A percentile compares a stretch with the other conserved stretches of the same genome.
Conservation (phyloP, 2,888 invertebrate genomes). For the Acanthoscelides obtectus region DNA sequence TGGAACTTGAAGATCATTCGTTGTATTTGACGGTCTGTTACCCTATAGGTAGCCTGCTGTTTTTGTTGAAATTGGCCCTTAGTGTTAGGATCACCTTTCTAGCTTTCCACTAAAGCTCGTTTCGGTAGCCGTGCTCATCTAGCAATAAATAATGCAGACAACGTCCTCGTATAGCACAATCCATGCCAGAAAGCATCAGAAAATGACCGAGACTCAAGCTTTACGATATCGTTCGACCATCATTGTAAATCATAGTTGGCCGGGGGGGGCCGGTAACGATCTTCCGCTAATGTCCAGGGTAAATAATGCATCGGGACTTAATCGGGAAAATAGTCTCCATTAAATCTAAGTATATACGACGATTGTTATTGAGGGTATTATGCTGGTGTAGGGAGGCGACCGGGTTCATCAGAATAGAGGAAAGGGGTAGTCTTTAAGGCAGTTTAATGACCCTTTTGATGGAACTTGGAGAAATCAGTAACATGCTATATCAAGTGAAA, state of each 20-base stretch:
- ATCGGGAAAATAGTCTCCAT: constrained; percentile 32
- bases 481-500: no score
- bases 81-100: no score
- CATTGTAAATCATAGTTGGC: not conserved
- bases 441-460: not conserved
- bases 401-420: not conserved
- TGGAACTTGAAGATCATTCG: no score
- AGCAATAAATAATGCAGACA: not conserved
- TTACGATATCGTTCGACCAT: not conserved
- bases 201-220: not conserved
- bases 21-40: no score
- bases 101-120: no score
- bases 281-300: constrained; percentile 28
- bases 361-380: not conserved
- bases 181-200: not conserved
- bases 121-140: not conserved
- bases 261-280: constrained; percentile 6
- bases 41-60: no score
- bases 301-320: constrained; percentile 34
- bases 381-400: not conserved
- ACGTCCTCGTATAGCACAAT: not conserved
- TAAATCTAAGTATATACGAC: constrained; percentile 34
- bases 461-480: not conserved
- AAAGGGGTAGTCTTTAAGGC: not conserved
- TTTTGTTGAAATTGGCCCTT: no score